phyloP scores from a whole-genome alignment of 1,140 invertebrate species.

The Lepidostoma basale region DNA sequence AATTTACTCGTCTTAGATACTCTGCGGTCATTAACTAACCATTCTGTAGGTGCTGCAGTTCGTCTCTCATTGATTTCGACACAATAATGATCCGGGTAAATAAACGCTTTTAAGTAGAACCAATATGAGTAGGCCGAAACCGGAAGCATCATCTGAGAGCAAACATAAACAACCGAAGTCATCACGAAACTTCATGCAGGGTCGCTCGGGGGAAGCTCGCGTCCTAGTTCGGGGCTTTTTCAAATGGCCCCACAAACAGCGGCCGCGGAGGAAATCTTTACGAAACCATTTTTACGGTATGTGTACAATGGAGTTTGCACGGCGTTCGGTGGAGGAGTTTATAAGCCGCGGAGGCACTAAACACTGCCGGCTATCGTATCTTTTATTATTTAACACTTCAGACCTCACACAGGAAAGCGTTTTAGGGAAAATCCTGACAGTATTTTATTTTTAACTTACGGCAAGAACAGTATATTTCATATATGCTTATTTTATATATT shows the following conservation, averaged over 20 bases:
- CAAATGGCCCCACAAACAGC: conserved; percentile 10
- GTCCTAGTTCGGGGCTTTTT: conserved; percentile 5
- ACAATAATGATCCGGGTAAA: not conserved
- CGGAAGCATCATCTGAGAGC: not conserved
- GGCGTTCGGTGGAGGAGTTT: too few species aligned
- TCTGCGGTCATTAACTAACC: too few species aligned
- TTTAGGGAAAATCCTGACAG: too few species aligned
- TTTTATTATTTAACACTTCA: too few species aligned
- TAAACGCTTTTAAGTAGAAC: not conserved
- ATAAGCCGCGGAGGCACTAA: too few species aligned
- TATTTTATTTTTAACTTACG: too few species aligned
- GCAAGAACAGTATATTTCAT: too few species aligned
- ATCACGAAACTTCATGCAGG: conserved; percentile 17
- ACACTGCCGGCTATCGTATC: too few species aligned
- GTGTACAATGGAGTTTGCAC: not conserved
- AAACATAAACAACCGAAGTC: conserved; percentile 12
- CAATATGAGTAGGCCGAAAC: not conserved
- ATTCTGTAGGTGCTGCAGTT: too few species aligned
- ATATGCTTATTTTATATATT: too few species aligned
- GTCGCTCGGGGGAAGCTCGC: not conserved
- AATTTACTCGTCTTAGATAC: too few species aligned
- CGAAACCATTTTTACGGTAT: conserved; percentile 1
- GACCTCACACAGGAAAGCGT: too few species aligned
- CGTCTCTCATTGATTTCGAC: not conserved
- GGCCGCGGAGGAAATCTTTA: not conserved